Evolutionary conservation across 2,888 invertebrate genomes (phyloP).

Genomic region (Fragum fragum): DNA sequence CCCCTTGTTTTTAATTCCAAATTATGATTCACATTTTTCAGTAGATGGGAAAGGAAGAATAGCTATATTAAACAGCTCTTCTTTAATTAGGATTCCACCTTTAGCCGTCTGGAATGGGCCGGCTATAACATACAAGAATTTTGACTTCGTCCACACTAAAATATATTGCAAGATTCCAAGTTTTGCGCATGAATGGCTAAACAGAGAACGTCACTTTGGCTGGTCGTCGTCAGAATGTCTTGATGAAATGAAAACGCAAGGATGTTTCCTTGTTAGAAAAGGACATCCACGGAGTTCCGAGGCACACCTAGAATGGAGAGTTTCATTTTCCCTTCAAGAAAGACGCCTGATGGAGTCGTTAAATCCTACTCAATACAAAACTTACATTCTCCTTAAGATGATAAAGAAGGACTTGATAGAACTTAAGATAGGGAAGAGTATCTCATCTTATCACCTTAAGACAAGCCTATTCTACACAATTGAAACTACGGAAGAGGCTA

Average conservation of each 20-base stretch:
- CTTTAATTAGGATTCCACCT: too few species aligned
- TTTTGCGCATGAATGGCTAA: too few species aligned
- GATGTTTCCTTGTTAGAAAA: background rate
- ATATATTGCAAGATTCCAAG: background rate
- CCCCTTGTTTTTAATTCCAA: too few species aligned
- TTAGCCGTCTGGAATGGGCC: too few species aligned
- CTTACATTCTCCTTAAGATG: slow-evolving; percentile 1
- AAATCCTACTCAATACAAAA: background rate
- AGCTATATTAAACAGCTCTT: background rate
- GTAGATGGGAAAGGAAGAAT: background rate
- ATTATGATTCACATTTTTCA: background rate
- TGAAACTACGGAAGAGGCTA: background rate
- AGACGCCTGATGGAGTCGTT: background rate
- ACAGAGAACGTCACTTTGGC: too few species aligned
- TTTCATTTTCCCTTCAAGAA: background rate
- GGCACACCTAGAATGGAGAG: background rate
- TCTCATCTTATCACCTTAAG: background rate
- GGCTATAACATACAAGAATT: background rate
- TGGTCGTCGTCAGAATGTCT: too few species aligned
- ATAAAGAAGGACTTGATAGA: background rate
- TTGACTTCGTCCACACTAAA: background rate
- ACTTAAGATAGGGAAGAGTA: background rate
- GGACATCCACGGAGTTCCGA: background rate
- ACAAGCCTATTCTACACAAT: background rate
- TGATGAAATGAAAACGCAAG: background rate